Conservation (phyloP, 1,140 invertebrate species). For the Chrysomallon squamiferum region DNA sequence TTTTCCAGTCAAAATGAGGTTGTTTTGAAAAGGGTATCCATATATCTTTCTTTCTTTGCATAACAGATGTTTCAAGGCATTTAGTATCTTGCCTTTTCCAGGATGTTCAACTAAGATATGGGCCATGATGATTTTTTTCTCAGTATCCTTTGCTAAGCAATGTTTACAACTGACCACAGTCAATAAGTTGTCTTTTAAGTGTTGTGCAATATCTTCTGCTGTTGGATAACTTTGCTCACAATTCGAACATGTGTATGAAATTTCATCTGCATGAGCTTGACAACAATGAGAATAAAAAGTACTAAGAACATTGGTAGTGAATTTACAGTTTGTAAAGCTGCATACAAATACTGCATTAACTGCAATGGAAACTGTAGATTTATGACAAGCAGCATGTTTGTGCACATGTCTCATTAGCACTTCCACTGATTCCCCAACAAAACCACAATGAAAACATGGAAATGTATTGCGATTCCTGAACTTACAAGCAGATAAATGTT, state of each 20-base stretch:
- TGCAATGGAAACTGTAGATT: background rate
- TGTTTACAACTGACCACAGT: background rate
- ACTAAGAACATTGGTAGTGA: background rate
- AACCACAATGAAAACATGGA: background rate
- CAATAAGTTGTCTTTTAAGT: background rate
- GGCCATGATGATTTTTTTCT: background rate
- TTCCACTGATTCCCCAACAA: background rate
- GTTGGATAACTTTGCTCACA: background rate
- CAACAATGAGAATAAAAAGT: background rate
- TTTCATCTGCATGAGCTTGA: background rate
- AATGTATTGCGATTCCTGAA: background rate
- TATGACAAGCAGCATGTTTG: background rate
- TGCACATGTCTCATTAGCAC: background rate
- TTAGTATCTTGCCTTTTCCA: slow-evolving; percentile 3
- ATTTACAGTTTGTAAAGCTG: background rate
- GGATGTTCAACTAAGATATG: background rate
- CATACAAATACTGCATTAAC: background rate
- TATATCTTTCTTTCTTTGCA: background rate
- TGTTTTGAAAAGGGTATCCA: too few relatives aligned
- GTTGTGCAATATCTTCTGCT: background rate
- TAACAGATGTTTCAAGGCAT: background rate
- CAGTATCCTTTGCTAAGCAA: background rate
- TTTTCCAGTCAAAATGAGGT: too few relatives aligned
- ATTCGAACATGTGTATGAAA: background rate
- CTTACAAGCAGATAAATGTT: background rate